Conservation (phyloP, 2,113 vertebrate species). For the Apeltes quadracus region DNA sequence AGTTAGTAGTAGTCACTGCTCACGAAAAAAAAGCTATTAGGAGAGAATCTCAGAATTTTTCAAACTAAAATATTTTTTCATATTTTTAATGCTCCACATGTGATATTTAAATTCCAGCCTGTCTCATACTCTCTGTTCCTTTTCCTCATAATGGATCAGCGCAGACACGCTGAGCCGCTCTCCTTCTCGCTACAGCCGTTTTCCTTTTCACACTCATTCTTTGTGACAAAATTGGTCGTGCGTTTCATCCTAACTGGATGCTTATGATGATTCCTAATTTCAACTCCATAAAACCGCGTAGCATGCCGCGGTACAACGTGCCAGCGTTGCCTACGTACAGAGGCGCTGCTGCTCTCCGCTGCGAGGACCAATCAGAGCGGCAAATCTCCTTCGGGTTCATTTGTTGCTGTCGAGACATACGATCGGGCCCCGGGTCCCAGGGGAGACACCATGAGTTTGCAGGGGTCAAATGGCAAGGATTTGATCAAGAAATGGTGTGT, state of each 20-base stretch:
- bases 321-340: slow-evolving; percentile 10
- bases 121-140: slow-evolving; percentile 6
- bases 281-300: slow-evolving; percentile 26
- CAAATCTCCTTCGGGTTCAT: slow-evolving; percentile 43
- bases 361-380: slow-evolving; percentile 48
- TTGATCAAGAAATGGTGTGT: slow-evolving; percentile 45
- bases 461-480: slow-evolving; percentile 72
- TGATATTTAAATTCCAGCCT: no score
- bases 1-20: background rate
- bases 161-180: slow-evolving; percentile 26
- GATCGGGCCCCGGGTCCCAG: slow-evolving; percentile 52
- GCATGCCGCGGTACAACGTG: slow-evolving; percentile 11
- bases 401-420: slow-evolving; percentile 72
- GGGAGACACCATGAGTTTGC: slow-evolving; percentile 50
- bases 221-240: slow-evolving; percentile 3
- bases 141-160: slow-evolving; percentile 33
- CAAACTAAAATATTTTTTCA: no score
- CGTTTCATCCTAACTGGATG: slow-evolving; percentile 27
- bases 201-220: slow-evolving; percentile 36
- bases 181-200: background rate
- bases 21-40: no score
- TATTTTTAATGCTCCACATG: no score
- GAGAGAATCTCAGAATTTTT: no score
- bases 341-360: slow-evolving; percentile 3
- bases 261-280: slow-evolving; percentile 11